Evolutionary conservation across 2,888 invertebrate species (phyloP).

Genomic region (Auanema sp.): DNA sequence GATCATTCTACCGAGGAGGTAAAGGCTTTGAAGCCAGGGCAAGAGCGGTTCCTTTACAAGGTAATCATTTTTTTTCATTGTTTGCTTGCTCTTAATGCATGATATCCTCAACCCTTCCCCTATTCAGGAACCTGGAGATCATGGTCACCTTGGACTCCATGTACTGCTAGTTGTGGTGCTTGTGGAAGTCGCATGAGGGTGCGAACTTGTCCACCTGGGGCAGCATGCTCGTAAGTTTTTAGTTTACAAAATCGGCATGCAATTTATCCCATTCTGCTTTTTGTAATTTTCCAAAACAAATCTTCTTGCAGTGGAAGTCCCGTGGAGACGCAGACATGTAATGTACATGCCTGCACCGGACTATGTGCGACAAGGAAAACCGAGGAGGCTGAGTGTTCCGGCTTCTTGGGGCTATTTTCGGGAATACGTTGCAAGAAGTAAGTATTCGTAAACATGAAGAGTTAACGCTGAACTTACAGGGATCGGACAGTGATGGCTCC

Average conservation of each 20-base stretch:
- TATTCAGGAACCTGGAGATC: conserved; percentile 27
- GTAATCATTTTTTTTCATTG: conserved; percentile 21
- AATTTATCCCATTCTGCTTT: background rate
- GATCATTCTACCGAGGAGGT: conserved; percentile 64
- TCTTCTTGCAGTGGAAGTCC: conserved; percentile 55
- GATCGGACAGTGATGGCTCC: conserved; percentile 55
- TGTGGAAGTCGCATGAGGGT: conserved; percentile 59
- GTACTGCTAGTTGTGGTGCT: conserved; percentile 61
- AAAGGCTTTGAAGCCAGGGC: conserved; percentile 61
- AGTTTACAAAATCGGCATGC: background rate
- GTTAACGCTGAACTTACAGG: conserved; percentile 28
- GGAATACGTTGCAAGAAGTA: conserved; percentile 53
- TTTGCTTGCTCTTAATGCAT: conserved; percentile 3
- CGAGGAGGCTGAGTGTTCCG: conserved; percentile 58
- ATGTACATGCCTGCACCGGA: conserved; percentile 57
- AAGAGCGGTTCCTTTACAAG: conserved; percentile 51
- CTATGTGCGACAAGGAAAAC: conserved; percentile 54
- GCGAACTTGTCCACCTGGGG: conserved; percentile 52
- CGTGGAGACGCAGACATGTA: conserved; percentile 60
- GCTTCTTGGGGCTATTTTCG: conserved; percentile 57
- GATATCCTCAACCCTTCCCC: background rate
- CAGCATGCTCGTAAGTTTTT: conserved; percentile 53
- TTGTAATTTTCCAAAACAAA: background rate
- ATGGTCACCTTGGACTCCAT: conserved; percentile 59
- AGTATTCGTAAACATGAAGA: conserved; percentile 19